These are phyloP conservation scores for Aviceda subcristata DNA, from an alignment of 2,113 vertebrate species.

Conservation along the genomic window DNA sequence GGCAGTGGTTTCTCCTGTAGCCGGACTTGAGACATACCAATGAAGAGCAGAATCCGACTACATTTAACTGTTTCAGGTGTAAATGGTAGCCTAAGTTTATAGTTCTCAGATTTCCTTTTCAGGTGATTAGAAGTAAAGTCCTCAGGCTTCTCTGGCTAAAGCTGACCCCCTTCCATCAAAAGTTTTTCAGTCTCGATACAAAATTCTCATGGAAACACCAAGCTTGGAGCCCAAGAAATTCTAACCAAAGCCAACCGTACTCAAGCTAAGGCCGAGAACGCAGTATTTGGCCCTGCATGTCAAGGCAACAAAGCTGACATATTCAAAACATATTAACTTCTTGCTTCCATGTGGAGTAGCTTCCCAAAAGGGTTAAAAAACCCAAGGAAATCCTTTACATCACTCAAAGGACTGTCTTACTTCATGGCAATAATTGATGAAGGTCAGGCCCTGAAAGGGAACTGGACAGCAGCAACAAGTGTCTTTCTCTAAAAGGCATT, in stretches of 20 bases:
- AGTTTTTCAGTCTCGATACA: neutral
- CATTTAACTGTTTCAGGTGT: neutral
- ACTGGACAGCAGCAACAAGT: neutral
- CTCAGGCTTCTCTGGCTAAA: neutral
- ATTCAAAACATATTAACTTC: neutral
- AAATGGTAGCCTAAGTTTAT: neutral
- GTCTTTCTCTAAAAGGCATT: neutral
- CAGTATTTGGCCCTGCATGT: neutral
- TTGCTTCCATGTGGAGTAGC: neutral
- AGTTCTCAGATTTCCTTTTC: neutral
- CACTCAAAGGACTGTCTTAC: neutral
- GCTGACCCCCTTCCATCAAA: neutral
- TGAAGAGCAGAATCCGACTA: neutral
- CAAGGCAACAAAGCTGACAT: neutral
- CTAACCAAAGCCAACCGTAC: neutral
- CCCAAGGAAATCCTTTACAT: neutral
- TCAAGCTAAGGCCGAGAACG: neutral
- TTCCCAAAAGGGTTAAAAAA: neutral
- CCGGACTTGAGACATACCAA: neutral
- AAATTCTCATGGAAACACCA: neutral
- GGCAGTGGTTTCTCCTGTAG: neutral
- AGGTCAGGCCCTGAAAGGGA: neutral
- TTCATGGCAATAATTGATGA: neutral
- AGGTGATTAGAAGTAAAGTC: neutral
- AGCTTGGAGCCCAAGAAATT: neutral